Conservation (phyloP, 2,888 invertebrate species). For the Ochropleura leucogaster region DNA sequence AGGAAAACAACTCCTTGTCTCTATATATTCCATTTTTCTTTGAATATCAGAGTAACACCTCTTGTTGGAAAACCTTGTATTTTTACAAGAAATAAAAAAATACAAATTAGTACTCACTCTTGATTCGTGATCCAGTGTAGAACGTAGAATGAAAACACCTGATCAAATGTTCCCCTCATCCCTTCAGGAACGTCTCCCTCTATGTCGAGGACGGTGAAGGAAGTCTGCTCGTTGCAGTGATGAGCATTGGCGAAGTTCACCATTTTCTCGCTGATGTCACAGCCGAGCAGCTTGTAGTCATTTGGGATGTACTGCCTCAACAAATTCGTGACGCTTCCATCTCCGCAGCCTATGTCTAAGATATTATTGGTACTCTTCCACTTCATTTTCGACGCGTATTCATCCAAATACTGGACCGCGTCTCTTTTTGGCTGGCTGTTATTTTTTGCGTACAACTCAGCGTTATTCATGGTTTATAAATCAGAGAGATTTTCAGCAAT, state of each 20-base stretch:
- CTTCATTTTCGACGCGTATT: constrained; percentile 90
- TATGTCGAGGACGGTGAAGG: constrained; percentile 91
- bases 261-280: constrained; percentile 94
- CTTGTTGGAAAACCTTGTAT: no score
- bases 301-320: constrained; percentile 91
- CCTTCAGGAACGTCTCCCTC: constrained; percentile 85
- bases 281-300: constrained; percentile 89
- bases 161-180: constrained; percentile 90
- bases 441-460: constrained; percentile 92
- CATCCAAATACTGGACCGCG: constrained; percentile 89
- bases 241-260: constrained; percentile 91
- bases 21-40: no score
- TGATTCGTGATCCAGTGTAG: constrained; percentile 94
- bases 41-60: no score
- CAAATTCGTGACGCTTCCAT: constrained; percentile 92
- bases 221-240: constrained; percentile 82
- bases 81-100: no score
- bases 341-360: constrained; percentile 94
- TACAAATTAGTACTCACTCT: constrained; percentile 87
- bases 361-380: constrained; percentile 88
- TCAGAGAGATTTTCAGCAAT: constrained; percentile 3
- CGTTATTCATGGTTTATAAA: constrained; percentile 88
- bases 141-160: constrained; percentile 94
- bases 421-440: constrained; percentile 92
- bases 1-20: no score